phyloP scores from a whole-genome alignment of 2,113 vertebrate species.

The Beaufortia kweichowensis region DNA sequence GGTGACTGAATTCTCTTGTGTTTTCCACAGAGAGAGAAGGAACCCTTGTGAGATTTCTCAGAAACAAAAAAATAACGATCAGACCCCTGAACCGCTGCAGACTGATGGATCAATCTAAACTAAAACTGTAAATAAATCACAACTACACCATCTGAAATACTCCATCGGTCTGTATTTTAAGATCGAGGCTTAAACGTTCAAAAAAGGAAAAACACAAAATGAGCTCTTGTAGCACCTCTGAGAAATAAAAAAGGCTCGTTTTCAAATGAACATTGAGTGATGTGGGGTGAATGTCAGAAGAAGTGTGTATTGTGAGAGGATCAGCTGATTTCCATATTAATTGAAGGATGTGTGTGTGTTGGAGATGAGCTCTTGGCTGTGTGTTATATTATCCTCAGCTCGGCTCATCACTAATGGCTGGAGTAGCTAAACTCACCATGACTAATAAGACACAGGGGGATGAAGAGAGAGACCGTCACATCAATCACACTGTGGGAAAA shows the following conservation, averaged over 20 bases:
- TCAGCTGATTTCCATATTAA: constrained; percentile 61
- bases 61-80: constrained; percentile 15
- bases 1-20: constrained; percentile 20
- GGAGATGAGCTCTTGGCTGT: constrained; percentile 58
- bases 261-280: constrained; percentile 48
- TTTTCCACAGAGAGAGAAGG: not conserved
- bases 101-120: not conserved
- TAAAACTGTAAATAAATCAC: not conserved
- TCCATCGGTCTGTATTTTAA: no score
- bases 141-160: not conserved
- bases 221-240: constrained; percentile 15
- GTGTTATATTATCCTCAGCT: constrained; percentile 63
- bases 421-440: constrained; percentile 64
- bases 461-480: constrained; percentile 56
- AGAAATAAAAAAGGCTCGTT: constrained; percentile 43
- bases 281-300: constrained; percentile 42
- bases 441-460: constrained; percentile 66
- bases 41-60: constrained; percentile 1
- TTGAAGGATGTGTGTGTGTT: constrained; percentile 49
- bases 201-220: constrained; percentile 15
- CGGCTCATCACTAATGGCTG: constrained; percentile 62
- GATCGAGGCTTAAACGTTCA: not conserved
- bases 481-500: constrained; percentile 62
- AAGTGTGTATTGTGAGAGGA: constrained; percentile 55
- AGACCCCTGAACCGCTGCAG: not conserved